phyloP scores from a whole-genome alignment of 2,888 invertebrate genomes.

The Anoplius nigerrimus region DNA sequence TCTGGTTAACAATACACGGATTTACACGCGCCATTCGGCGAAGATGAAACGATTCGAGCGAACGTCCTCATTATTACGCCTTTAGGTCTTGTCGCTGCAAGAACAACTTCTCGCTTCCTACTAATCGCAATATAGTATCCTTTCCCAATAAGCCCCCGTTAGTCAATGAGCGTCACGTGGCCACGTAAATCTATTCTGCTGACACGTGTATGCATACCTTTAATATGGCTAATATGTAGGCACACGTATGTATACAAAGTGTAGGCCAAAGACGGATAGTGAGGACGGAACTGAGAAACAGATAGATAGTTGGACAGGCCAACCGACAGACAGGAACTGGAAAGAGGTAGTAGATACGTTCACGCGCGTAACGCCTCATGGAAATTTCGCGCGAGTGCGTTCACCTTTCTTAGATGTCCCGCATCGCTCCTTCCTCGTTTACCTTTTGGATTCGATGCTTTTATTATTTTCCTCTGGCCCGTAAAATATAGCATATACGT shows the following conservation, averaged over 20 bases:
- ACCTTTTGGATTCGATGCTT: conserved; percentile 24
- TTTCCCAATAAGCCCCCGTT: too few species aligned
- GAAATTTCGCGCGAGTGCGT: conserved; percentile 48
- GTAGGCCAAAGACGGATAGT: too few species aligned
- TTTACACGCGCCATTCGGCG: conserved; percentile 48
- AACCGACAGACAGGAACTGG: conserved; percentile 7
- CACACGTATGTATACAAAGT: too few species aligned
- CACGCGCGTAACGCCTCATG: conserved; percentile 27
- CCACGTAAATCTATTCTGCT: too few species aligned
- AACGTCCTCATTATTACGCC: conserved; percentile 5
- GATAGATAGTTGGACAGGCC: too few species aligned
- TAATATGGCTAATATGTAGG: too few species aligned
- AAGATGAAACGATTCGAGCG: conserved; percentile 48
- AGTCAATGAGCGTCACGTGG: too few species aligned
- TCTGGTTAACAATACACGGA: conserved; percentile 63
- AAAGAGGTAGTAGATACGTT: conserved; percentile 32
- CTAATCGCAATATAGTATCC: too few species aligned
- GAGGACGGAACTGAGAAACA: too few species aligned
- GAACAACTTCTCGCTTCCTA: too few species aligned
- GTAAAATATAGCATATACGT: conserved; percentile 17
- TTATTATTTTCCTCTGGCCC: conserved; percentile 26
- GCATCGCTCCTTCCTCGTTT: conserved; percentile 34
- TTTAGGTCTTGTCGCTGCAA: not conserved
- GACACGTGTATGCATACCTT: too few species aligned
- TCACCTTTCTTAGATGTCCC: conserved; percentile 45